Conservation (phyloP, 2,113 vertebrate species). For the Anas platyrhynchos region DNA sequence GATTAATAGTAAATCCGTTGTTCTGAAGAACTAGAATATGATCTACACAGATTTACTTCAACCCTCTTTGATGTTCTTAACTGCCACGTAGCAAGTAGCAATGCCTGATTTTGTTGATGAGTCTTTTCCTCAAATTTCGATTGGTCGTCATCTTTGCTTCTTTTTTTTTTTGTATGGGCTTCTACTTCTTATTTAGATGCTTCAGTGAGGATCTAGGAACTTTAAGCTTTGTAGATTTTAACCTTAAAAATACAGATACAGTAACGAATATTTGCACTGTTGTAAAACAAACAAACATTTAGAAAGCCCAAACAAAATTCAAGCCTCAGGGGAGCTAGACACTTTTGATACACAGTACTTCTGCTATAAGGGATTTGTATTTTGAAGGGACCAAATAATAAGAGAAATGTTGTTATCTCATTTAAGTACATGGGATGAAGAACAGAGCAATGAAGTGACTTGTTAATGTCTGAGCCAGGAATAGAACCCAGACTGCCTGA, state of each 20-base stretch:
- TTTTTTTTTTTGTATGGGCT: neutral
- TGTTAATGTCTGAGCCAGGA: slow-evolving; percentile 1
- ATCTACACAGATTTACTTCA: neutral
- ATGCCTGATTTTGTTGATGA: neutral
- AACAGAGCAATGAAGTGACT: neutral
- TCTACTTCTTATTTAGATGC: neutral
- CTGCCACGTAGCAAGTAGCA: neutral
- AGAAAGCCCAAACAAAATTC: neutral
- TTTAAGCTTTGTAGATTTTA: neutral
- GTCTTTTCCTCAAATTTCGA: neutral
- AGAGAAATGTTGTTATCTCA: neutral
- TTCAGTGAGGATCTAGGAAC: neutral
- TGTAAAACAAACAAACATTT: neutral
- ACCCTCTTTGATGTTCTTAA: neutral
- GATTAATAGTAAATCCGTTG: neutral
- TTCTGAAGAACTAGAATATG: neutral
- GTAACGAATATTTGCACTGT: neutral
- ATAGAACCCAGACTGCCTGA: neutral
- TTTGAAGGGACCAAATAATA: slow-evolving; percentile 5
- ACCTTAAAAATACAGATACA: neutral
- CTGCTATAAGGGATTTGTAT: neutral
- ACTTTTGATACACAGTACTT: neutral
- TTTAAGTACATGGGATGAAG: slow-evolving; percentile 18
- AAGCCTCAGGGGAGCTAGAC: neutral
- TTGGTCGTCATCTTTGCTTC: neutral